Evolutionary conservation across 2,888 invertebrate genomes (phyloP), one percentile per base, ranked within the genome.

Genomic region (Incurvaria masculella): DNA sequence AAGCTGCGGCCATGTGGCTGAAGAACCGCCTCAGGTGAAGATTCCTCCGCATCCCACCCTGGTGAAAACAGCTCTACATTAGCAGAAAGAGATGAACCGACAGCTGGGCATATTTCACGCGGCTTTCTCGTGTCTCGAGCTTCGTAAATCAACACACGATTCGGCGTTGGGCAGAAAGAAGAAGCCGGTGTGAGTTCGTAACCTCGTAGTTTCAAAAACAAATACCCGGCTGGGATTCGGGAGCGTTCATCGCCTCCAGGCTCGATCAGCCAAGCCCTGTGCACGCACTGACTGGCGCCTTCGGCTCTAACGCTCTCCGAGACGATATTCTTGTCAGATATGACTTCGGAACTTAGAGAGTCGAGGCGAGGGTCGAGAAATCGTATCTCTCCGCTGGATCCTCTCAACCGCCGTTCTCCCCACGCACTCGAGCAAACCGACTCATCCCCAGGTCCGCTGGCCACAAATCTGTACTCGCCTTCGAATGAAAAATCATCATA

Each of bases 401-500:
- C 89, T 50, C 83, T 79, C 2, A 89, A 64, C 53, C 83, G 72
- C 44, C 87, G 70, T 44, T 84, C 84, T 21, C 86, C 85, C 74
- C 86, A 84, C 18, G 82, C 82, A 27, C 84, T 81, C 1, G 84
- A 79, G 61, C 89, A 88, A 18, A 79, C 71, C 42, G 81, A 79
- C 53, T 79, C 80, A 49, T 83, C 82, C 2, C 80, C 78, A 8
- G 79, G 81, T 2, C 72, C 76, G 42, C 74, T 75, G 0, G 84
- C 76, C 44, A 86, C 69, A 64, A 86, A 87, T 61, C 86, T 85
- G 57, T 84, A 87, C 62, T 83, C 84, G 0, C 86, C 88, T 59
- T 91, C 90, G 69, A 91, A 89, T 62, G 85, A 84, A 67, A 89
- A 90, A 62, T 88, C 86, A 49, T 86, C 81, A 61, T 89, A 88